Evolutionary conservation across 2,797 vertebrate genomes (phyloP).

Genomic region (Vipera ursinii): DNA sequence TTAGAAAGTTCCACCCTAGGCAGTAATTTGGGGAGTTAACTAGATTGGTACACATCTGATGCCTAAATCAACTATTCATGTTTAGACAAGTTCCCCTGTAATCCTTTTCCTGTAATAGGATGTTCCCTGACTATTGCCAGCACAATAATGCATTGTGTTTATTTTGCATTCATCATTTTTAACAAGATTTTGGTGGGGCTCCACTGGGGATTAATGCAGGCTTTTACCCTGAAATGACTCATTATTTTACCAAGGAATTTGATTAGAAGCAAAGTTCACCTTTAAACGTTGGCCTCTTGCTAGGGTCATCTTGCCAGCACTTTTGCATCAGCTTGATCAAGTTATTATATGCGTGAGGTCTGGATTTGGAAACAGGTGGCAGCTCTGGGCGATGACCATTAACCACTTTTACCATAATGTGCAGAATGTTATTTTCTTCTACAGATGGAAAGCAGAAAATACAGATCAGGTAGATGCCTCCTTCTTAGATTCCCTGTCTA

Average conservation of each 20-base stretch:
- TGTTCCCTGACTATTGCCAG: conserved; percentile 47
- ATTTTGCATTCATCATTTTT: conserved; percentile 50
- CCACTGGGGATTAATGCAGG: conserved; percentile 50
- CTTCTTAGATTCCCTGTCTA: neutral
- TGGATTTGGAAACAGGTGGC: conserved; percentile 80
- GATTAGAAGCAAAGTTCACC: conserved; percentile 73
- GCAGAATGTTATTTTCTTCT: conserved; percentile 97
- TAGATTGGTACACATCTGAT: conserved; percentile 17
- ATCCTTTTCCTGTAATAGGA: conserved; percentile 54
- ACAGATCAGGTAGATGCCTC: neutral
- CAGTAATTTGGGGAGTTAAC: conserved; percentile 21
- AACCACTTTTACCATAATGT: conserved; percentile 98
- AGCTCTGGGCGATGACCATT: conserved; percentile 92
- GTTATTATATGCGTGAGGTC: conserved; percentile 81
- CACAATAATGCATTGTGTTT: conserved; percentile 51
- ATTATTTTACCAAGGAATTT: conserved; percentile 14
- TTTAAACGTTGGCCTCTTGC: conserved; percentile 88
- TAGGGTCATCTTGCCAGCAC: conserved; percentile 89
- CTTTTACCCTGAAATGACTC: conserved; percentile 57
- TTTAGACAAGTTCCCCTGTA: conserved; percentile 56
- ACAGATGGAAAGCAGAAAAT: conserved; percentile 34
- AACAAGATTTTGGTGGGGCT: conserved; percentile 41
- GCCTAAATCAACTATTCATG: conserved; percentile 22
- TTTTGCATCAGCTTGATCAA: conserved; percentile 90
- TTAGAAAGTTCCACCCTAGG: conserved; percentile 7